phyloP scores from a whole-genome alignment of 2,113 vertebrate genomes.

The Polyodon spathula region DNA sequence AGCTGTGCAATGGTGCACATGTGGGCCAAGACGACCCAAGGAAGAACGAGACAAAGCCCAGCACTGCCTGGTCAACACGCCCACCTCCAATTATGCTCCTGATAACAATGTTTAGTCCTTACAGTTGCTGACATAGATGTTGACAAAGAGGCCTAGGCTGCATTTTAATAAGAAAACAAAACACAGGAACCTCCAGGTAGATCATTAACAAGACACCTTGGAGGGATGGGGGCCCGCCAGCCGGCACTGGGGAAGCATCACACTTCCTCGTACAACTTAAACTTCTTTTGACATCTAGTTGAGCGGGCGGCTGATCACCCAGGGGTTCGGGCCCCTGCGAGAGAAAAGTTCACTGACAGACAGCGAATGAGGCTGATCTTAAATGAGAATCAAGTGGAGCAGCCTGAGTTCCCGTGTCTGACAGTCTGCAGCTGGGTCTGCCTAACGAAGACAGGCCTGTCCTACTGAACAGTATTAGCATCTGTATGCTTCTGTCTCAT shows the following conservation, averaged over 20 bases:
- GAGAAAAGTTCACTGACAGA: conserved; percentile 80
- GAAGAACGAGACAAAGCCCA: conserved; percentile 34
- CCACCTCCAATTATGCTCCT: conserved; percentile 80
- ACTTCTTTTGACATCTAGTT: conserved; percentile 75
- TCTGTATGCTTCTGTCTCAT: conserved; percentile 96
- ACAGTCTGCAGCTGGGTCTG: conserved; percentile 91
- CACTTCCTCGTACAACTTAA: conserved; percentile 61
- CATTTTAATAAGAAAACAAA: conserved; percentile 98
- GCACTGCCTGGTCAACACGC: conserved; percentile 59
- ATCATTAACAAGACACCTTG: conserved; percentile 76
- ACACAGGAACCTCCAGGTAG: conserved; percentile 65
- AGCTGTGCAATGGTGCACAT: no score
- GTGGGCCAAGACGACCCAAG: no score
- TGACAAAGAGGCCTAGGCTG: conserved; percentile 84
- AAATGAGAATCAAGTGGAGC: conserved; percentile 83
- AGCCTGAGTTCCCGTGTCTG: conserved; percentile 61
- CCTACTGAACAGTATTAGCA: conserved; percentile 86
- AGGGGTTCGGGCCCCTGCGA: conserved; percentile 71
- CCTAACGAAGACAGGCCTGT: conserved; percentile 74
- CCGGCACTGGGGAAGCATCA: conserved; percentile 51
- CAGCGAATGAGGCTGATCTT: conserved; percentile 65
- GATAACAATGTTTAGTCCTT: conserved; percentile 85
- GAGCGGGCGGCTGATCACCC: conserved; percentile 73
- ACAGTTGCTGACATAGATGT: conserved; percentile 76
- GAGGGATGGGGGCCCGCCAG: conserved; percentile 54